Evolutionary conservation across 2,888 invertebrate species (phyloP), one percentile per base, ranked within the genome.

Genomic region (Miltochrista miniata): DNA sequence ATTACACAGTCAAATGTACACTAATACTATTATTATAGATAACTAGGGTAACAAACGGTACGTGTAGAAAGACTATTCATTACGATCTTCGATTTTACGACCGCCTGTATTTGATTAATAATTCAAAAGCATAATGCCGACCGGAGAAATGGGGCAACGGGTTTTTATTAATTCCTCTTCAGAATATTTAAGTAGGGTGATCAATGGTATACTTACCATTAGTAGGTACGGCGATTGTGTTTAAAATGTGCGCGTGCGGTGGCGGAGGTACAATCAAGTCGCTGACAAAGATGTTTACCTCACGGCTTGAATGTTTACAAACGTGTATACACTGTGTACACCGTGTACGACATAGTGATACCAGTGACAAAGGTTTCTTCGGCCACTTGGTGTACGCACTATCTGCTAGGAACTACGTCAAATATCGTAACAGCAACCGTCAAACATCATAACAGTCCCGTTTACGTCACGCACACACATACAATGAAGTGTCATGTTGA

Each of bases 61-160:
- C 50, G 52, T 54, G 44, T 43, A 48, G 14, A 46, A n/a, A 45
- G 29, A 31, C 18, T 30, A 42, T 13, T 55, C 51, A 68, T 66
- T 67, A 68, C 71, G 68, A 68, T 70, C 64, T 72, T 67, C 69
- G 71, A 74, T 69, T 74, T 69, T 74, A 78, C 68, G 76, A 74
- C 79, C 76, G 18, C 74, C 79, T 73, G 70, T 68, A 64, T 72
- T 71, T 62, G 68, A 85, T 87, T 84, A 83, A 87, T 85, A 81
- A 88, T 89, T 88, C 87, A 87, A 77, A 68, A 74, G 77, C 77
- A 74, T 70, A 66, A 72, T 75, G 73, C 71, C 72, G 68, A 63
- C 60, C 64, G 65, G 66, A 64, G 57, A 81, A 77, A 78, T 80
- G 72, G 77, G 77, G 71, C 76, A 76, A 71, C 68, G 64, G 70